phyloP scores from a whole-genome alignment of 1,140 invertebrate species.

The Leptopilina clavipes region DNA sequence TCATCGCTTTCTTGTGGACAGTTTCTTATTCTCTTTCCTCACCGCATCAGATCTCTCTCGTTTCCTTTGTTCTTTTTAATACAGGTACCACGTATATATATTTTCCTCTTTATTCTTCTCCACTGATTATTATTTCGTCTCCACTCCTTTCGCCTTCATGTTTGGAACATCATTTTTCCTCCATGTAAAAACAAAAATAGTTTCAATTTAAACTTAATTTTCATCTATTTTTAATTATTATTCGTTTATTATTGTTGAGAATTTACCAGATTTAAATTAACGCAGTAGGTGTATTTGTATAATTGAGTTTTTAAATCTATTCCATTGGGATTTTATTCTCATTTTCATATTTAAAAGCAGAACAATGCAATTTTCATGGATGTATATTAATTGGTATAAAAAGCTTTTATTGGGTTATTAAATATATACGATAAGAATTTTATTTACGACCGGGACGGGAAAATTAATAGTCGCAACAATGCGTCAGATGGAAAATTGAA shows the following conservation, averaged over 20 bases:
- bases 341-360: background rate
- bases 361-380: background rate
- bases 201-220: no score
- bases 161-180: no score
- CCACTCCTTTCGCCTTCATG: no score
- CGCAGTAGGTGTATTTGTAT: background rate
- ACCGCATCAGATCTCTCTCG: conserved; percentile 38
- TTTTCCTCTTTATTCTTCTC: background rate
- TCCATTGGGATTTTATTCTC: background rate
- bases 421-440: background rate
- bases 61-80: background rate
- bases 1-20: conserved; percentile 51
- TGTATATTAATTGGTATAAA: background rate
- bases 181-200: no score
- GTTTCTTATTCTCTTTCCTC: conserved; percentile 39
- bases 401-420: conserved; percentile 17
- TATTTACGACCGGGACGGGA: background rate
- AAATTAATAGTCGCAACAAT: background rate
- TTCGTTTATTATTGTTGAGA: background rate
- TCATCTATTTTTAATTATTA: background rate
- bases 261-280: no score
- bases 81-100: background rate
- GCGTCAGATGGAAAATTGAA: background rate
- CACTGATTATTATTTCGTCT: no score
- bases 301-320: background rate